phyloP scores from a whole-genome alignment of 1,140 invertebrate genomes.

The Gonatopus flavifemur region DNA sequence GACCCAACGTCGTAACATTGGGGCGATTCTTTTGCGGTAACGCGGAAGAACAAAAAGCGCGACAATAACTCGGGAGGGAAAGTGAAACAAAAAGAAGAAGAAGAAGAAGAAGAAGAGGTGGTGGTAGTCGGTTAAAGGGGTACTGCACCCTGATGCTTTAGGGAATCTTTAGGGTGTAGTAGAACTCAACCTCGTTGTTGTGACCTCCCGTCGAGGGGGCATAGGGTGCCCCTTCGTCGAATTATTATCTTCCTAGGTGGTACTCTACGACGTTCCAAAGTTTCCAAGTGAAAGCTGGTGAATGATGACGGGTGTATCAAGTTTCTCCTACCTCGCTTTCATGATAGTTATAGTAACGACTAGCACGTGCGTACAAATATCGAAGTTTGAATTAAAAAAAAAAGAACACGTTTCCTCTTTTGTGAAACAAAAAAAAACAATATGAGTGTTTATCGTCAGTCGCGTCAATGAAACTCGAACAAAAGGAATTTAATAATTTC shows the following conservation, averaged over 20 bases:
- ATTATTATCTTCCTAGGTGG: constrained; percentile 42
- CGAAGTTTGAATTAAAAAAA: no score
- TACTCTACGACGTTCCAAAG: constrained; percentile 18
- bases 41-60: constrained; percentile 17
- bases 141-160: constrained; percentile 29
- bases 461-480: no score
- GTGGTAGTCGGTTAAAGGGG: constrained; percentile 27
- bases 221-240: constrained; percentile 42
- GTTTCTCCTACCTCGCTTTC: no score
- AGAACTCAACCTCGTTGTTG: no score
- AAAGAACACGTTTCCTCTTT: no score
- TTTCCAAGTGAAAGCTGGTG: no score
- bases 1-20: constrained; percentile 16
- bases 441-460: no score
- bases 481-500: no score
- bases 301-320: constrained; percentile 52
- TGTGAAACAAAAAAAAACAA: no score
- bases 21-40: constrained; percentile 11
- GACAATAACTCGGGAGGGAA: constrained; percentile 2
- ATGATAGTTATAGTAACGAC: no score
- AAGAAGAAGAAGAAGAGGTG: constrained; percentile 18
- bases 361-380: constrained; percentile 52
- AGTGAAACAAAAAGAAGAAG: constrained; percentile 13
- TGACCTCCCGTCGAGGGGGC: constrained; percentile 41
- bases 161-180: constrained; percentile 55